Evolutionary conservation across 1,140 invertebrate genomes (phyloP).

Genomic region (Drosophila lacteicornis): DNA sequence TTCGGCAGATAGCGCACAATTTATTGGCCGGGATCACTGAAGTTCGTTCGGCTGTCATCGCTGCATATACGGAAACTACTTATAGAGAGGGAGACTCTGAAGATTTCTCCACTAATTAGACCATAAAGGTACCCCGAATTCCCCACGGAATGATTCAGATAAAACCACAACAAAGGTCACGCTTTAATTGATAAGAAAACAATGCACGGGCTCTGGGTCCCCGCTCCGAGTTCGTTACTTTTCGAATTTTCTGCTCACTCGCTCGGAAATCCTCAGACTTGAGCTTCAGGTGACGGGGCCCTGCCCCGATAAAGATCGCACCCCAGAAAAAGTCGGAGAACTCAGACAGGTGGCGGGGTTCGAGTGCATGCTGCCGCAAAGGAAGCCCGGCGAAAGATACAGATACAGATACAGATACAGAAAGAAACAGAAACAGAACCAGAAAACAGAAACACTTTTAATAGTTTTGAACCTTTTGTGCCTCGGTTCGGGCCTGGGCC

Average conservation of each 20-base stretch:
- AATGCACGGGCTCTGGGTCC: slow-evolving; percentile 48
- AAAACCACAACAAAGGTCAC: slow-evolving; percentile 82
- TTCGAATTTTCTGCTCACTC: slow-evolving; percentile 55
- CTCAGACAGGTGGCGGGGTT: slow-evolving; percentile 60
- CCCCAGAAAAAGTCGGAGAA: slow-evolving; percentile 49
- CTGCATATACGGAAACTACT: slow-evolving; percentile 7
- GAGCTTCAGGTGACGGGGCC: slow-evolving; percentile 73
- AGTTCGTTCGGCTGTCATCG: slow-evolving; percentile 64
- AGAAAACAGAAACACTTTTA: slow-evolving; percentile 69
- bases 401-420: slow-evolving; percentile 28
- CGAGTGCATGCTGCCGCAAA: slow-evolving; percentile 66
- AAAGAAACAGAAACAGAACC: slow-evolving; percentile 28
- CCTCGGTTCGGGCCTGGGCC: slow-evolving; percentile 18
- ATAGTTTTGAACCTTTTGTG: slow-evolving; percentile 78
- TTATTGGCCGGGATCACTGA: slow-evolving; percentile 49
- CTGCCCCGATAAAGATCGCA: slow-evolving; percentile 78
- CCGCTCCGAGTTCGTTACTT: slow-evolving; percentile 28
- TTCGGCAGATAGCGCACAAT: slow-evolving; percentile 53
- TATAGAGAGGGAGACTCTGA: too few relatives aligned
- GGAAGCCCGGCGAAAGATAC: slow-evolving; percentile 28
- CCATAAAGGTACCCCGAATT: slow-evolving; percentile 75
- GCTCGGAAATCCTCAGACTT: slow-evolving; percentile 67
- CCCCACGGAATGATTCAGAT: slow-evolving; percentile 54
- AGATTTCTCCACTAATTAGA: slow-evolving; percentile 81
- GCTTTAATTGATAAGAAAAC: slow-evolving; percentile 83